Evolutionary conservation across 2,888 invertebrate genomes (phyloP), one percentile per base, ranked within the genome.

Genomic region (Drosophila stalkeri): DNA sequence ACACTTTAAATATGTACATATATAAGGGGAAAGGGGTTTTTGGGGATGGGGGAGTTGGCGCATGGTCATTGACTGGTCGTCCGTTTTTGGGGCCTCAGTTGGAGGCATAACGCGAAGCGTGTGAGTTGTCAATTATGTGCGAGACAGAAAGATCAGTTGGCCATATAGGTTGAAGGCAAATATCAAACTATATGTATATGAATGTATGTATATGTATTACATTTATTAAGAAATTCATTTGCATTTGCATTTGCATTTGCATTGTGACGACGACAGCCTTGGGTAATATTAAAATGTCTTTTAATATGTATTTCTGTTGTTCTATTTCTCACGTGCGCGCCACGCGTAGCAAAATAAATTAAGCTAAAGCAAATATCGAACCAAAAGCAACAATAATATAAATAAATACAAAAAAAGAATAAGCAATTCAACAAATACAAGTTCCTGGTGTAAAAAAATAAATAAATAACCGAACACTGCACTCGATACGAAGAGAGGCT

Each of bases 261-360:
- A 20, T 46, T 59, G 47, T 39, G 43, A 59, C 49, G 59, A 35
- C 31, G 57, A 52, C 72, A 71, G 56, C 72, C 77, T 86, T 86
- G 88, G 62, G 47, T 56, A 67, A 64, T 55, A 65, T 41, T 49
- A 47, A 47, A 59, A 68, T 35, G n/a, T 60, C 56, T 72, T 64
- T 82, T 79, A 52, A 64, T 72, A 70, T 64, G 47, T 75, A 62
- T 86, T 77, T 68, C 64, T 89, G 85, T 89, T 84, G 73, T 84
- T 87, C 84, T 88, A 77, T 82, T 89, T 76, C 72, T 68, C 75
- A 84, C 75, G 82, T 82, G 82, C 69, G 66, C 55, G 66, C 49
- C 31, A 65, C 59, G 39, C 62, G 44, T 59, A 75, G 68, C 47
- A 61, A 63, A 52, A 43, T 14, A 3, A 57, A 63, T 6, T 6